These are phyloP conservation scores for Pseudopodoces humilis DNA, from an alignment of 2,113 vertebrate species.

Conservation along the genomic window DNA sequence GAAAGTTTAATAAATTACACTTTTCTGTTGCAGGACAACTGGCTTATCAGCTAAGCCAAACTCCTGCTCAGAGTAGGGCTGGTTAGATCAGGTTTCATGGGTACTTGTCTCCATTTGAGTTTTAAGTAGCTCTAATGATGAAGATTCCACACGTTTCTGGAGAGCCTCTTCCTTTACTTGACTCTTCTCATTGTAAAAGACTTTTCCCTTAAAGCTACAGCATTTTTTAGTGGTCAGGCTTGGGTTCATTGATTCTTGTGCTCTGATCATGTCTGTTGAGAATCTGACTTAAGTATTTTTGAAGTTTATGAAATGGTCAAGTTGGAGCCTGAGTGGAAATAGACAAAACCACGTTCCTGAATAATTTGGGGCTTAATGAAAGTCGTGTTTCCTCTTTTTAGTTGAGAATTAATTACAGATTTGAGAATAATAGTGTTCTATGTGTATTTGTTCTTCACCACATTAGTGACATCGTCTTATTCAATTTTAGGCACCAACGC, in stretches of 20 bases:
- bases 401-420: neutral
- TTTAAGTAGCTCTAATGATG: neutral
- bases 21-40: neutral
- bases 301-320: neutral
- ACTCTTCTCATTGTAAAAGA: neutral
- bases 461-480: neutral
- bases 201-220: neutral
- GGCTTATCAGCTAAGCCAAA: neutral
- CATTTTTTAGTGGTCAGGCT: neutral
- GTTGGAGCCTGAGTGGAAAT: neutral
- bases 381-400: neutral
- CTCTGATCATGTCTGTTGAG: neutral
- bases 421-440: neutral
- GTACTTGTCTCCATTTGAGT: neutral
- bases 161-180: neutral
- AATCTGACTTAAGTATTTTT: neutral
- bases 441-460: neutral
- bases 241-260: neutral
- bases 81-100: neutral
- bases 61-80: neutral
- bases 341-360: neutral
- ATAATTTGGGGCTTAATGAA: neutral
- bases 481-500: conserved; percentile 69
- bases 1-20: neutral
- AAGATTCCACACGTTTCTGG: neutral